Evolutionary conservation across 2,113 vertebrate species (phyloP), one percentile per base, ranked within the genome.

Genomic region (Pholis gunnellus): DNA sequence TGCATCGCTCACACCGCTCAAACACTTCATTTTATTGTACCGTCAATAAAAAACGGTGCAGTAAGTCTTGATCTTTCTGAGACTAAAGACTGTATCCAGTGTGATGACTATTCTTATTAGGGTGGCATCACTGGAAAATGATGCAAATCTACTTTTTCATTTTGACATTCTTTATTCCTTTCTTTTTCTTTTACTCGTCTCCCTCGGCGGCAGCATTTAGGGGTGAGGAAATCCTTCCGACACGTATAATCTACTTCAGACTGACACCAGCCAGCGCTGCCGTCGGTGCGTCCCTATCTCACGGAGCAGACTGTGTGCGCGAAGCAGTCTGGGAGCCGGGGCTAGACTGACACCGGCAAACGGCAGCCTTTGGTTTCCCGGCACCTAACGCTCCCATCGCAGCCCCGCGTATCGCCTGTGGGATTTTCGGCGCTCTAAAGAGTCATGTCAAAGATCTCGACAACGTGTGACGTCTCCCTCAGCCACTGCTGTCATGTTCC

Each of bases 401-500:
- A 82, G 87, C 78, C 80, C 80, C 29, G 22, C 85, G 81, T 79
- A 72, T 74, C 65, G 89, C 93, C 90, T 75, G 78, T 69, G 86
- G 90, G 90, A 93, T 89, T 89, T 89, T 87, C 81, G 63, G 71
- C 65, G 78, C 89, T 83, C 90, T 91, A 91, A 89, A 90, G 88
- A 92, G 86, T 82, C 63, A 84, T 93, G 94, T 95, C 92, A 93
- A 87, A 93, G 89, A 88, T 84, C 86, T 81, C 82, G 84, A 87
- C 92, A 88, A 83, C 78, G 57, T 56, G 69, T 86, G 81, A 88
- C 86, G 83, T 93, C 87, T 91, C 93, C 92, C 94, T 87, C 85
- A 90, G 92, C 90, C 93, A 76, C 85, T 72, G 82, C 91, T 90
- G 92, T 91, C 92, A 91, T 91, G 87, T 92, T 93, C 90, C 73